These are phyloP conservation scores for Herpetotheres cachinnans DNA, from an alignment of 2,113 vertebrate genomes.

Conservation along the genomic window DNA sequence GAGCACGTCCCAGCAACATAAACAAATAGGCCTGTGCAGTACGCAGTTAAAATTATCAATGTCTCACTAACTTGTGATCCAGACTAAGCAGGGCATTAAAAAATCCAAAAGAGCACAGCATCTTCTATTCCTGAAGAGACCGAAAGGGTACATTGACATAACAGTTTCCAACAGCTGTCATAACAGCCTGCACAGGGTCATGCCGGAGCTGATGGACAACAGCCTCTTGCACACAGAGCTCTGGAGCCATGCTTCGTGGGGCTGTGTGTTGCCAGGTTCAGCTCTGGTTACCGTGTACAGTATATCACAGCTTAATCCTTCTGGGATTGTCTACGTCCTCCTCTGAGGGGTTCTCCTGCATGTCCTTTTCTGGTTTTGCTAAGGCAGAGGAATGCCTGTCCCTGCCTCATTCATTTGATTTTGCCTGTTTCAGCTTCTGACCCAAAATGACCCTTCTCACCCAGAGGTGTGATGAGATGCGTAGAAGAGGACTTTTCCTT, in stretches of 20 bases:
- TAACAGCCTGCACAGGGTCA: constrained; percentile 33
- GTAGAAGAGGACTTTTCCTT: not conserved
- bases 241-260: not conserved
- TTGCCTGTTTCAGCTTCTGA: not conserved
- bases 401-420: not conserved
- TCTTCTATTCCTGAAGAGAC: constrained; percentile 55
- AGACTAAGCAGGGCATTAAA: constrained; percentile 26
- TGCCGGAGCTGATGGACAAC: constrained; percentile 53
- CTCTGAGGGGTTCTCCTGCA: not conserved
- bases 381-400: not conserved
- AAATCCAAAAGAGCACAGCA: constrained; percentile 16
- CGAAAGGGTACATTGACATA: constrained; percentile 59
- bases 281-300: constrained; percentile 17
- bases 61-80: constrained; percentile 34
- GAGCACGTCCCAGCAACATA: not conserved
- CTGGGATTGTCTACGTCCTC: not conserved
- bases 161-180: constrained; percentile 73
- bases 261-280: not conserved
- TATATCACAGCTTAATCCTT: not conserved
- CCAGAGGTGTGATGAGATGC: not conserved
- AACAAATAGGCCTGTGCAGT: not conserved
- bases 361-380: constrained; percentile 42
- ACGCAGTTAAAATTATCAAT: constrained; percentile 13
- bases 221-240: constrained; percentile 14
- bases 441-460: not conserved